A percentile compares a stretch with the other conserved stretches of the same genome.
phyloP scores from a whole-genome alignment of 2,113 vertebrate species.

The Rhegmatorhina hoffmannsi region DNA sequence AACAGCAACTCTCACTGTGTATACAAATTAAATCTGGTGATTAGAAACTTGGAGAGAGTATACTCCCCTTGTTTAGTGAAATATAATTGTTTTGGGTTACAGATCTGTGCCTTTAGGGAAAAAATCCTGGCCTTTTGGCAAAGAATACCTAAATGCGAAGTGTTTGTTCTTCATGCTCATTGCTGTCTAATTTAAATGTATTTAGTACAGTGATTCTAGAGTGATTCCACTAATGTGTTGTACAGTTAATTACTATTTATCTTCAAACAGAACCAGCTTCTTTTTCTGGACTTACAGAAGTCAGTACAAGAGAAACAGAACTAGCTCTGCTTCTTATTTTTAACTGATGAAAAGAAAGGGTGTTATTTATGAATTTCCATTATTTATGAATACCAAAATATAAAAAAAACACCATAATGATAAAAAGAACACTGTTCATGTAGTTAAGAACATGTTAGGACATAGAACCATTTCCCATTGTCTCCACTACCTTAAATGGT shows the following conservation, averaged over 20 bases:
- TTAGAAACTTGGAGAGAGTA: not conserved
- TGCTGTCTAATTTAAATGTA: not conserved
- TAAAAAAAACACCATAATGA: not conserved
- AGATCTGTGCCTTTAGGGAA: not conserved
- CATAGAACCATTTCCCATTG: not conserved
- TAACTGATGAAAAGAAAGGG: not conserved
- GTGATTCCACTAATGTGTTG: not conserved
- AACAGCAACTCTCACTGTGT: not conserved
- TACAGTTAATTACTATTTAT: not conserved
- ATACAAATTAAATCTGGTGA: not conserved
- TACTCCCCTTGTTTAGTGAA: not conserved
- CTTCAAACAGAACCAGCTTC: not conserved
- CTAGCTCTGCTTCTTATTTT: not conserved
- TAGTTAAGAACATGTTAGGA: not conserved
- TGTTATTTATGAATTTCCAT: not conserved
- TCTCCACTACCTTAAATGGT: not conserved
- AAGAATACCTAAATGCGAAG: not conserved
- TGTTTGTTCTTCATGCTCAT: not conserved
- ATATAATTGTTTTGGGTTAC: not conserved
- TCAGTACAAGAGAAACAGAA: not conserved
- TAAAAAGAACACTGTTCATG: not conserved
- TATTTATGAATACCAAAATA: not conserved
- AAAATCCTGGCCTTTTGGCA: not conserved
- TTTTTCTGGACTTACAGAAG: not conserved
- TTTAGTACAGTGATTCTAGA: not conserved